A percentile compares a stretch with the other conserved stretches of the same genome.
These are phyloP conservation scores for Anastatus disparis DNA, from an alignment of 1,140 invertebrate genomes.

Conservation along the genomic window DNA sequence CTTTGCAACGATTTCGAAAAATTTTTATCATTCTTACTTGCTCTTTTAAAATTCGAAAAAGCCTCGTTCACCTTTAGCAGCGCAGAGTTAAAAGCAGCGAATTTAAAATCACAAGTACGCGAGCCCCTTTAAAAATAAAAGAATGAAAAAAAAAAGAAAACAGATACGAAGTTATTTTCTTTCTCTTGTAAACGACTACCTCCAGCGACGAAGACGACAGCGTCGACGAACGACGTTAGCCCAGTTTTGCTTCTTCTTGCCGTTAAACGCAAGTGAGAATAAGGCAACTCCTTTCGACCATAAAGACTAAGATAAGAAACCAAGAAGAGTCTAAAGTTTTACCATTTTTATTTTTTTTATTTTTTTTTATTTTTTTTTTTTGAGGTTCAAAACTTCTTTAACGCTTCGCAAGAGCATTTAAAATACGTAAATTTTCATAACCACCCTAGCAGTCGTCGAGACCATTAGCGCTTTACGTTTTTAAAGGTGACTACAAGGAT, in stretches of 20 bases:
- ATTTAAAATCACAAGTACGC: constrained; percentile 21
- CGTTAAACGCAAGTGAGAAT: no score
- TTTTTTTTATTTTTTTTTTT: no score
- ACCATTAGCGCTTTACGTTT: constrained; percentile 3
- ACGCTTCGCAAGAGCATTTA: constrained; percentile 47
- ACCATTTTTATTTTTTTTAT: constrained; percentile 45
- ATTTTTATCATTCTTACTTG: constrained; percentile 4
- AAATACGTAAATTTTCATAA: constrained; percentile 58
- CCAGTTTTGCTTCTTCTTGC: constrained; percentile 42
- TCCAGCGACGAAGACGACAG: no score
- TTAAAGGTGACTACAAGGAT: no score
- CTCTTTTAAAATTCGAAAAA: constrained; percentile 18
- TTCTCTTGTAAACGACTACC: no score
- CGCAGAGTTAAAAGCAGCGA: no score
- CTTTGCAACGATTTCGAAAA: constrained; percentile 31
- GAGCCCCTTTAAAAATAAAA: constrained; percentile 29
- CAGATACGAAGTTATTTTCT: constrained; percentile 42
- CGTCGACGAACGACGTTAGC: no score
- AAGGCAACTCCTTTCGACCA: constrained; percentile 51
- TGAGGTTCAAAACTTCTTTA: constrained; percentile 3
- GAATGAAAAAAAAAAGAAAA: no score
- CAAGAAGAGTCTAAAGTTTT: constrained; percentile 45
- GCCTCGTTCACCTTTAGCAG: no score
- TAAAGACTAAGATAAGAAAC: constrained; percentile 56
- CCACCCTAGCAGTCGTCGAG: not conserved